Evolutionary conservation across 2,888 invertebrate species (phyloP).

Genomic region (Acleris holmiana): DNA sequence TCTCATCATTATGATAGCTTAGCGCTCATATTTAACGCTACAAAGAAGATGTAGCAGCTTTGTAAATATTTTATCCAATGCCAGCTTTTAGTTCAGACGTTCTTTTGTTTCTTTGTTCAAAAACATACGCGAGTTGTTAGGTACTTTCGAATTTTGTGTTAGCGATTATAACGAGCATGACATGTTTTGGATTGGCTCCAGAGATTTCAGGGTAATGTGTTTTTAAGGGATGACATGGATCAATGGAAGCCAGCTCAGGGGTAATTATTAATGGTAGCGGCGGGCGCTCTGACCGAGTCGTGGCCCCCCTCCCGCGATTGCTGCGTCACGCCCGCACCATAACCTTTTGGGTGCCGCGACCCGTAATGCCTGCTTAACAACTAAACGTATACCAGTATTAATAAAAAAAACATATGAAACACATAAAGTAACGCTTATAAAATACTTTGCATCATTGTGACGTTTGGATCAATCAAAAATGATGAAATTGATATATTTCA

Average conservation of each 20-base stretch:
- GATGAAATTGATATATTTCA: no score
- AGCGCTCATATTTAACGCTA: not conserved
- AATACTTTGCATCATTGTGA: no score
- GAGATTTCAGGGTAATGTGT: conserved; percentile 9
- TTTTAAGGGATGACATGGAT: not conserved
- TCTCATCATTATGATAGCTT: not conserved
- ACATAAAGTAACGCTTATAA: no score
- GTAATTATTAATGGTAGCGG: not conserved
- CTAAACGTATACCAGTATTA: not conserved
- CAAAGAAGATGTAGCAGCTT: conserved; percentile 8
- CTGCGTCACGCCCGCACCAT: not conserved
- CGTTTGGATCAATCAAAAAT: no score
- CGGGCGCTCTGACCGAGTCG: not conserved
- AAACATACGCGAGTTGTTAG: conserved; percentile 4
- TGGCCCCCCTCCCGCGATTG: not conserved
- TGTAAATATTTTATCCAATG: conserved; percentile 20
- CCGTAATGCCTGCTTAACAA: not conserved
- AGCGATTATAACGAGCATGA: conserved; percentile 4
- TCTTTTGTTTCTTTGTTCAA: conserved; percentile 29
- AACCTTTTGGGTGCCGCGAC: not conserved
- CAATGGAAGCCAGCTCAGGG: conserved; percentile 5
- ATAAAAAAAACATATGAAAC: not conserved
- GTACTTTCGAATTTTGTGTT: conserved; percentile 19
- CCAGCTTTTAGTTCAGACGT: conserved; percentile 20
- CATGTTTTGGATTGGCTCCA: conserved; percentile 28